These are phyloP conservation scores for Fratercula arctica DNA, from an alignment of 2,797 vertebrate genomes.

Conservation along the genomic window DNA sequence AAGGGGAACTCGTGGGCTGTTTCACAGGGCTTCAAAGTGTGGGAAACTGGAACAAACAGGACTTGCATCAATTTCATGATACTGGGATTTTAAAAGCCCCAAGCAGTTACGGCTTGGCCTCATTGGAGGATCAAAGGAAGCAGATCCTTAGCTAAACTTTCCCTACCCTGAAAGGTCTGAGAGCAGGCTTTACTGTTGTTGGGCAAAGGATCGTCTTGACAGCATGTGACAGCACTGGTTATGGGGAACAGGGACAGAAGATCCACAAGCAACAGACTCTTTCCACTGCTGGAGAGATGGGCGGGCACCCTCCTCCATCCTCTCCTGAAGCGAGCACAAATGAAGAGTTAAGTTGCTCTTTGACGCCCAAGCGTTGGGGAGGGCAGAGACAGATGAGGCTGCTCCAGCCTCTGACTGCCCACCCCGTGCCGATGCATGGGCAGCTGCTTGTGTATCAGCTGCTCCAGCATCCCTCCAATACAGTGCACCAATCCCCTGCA, in stretches of 20 bases:
- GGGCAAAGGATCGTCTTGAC: background rate
- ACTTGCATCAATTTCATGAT: background rate
- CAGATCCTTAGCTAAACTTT: background rate
- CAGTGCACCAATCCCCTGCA: background rate
- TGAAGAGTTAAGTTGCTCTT: background rate
- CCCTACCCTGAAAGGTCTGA: background rate
- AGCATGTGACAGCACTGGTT: background rate
- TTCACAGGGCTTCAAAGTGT: background rate
- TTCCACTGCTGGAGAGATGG: background rate
- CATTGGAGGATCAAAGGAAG: background rate
- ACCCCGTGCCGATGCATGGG: accelerated
- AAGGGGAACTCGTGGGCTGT: background rate
- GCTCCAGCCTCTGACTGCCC: background rate
- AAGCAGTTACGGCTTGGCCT: background rate
- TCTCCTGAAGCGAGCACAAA: background rate
- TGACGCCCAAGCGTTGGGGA: accelerated
- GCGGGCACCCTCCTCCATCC: background rate
- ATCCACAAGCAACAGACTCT: background rate
- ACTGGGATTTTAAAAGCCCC: background rate
- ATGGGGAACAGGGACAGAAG: background rate
- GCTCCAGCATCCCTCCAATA: background rate
- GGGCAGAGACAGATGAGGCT: background rate
- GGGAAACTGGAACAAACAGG: background rate
- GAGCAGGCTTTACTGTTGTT: background rate
- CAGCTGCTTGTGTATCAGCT: background rate